phyloP scores from a whole-genome alignment of 1,140 invertebrate genomes.

The Drosophila quadrilineata region DNA sequence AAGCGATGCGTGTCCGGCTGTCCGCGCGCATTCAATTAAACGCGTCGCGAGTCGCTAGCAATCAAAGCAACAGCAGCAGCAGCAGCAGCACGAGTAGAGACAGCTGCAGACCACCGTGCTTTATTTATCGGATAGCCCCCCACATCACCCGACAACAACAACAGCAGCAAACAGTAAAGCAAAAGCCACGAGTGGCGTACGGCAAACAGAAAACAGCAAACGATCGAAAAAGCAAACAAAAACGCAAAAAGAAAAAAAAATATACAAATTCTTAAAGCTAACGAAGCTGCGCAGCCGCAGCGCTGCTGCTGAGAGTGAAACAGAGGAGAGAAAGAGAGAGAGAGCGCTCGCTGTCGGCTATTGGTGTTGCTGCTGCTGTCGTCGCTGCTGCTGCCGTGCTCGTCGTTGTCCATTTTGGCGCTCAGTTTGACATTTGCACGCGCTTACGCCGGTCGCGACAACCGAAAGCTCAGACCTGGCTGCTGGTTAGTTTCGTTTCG shows the following conservation, averaged over 20 bases:
- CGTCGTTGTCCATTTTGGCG: conserved; percentile 54
- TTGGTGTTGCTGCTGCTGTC: conserved; percentile 5
- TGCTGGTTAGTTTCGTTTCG: conserved; percentile 25
- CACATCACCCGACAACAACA: conserved; percentile 6
- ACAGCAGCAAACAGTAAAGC: not conserved
- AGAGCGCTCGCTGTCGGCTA: not conserved
- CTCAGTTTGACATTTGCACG: conserved; percentile 75
- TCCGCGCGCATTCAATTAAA: conserved; percentile 50
- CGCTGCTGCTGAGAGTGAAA: conserved; percentile 3
- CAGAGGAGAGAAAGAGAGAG: not conserved
- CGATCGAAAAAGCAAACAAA: not conserved
- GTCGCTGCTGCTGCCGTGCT: conserved; percentile 9
- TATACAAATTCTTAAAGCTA: conserved; percentile 49
- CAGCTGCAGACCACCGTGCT: conserved; percentile 33
- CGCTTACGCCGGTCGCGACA: conserved; percentile 65
- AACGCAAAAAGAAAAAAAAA: conserved; percentile 29
- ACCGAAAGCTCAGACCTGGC: conserved; percentile 28
- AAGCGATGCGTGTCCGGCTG: conserved; percentile 43
- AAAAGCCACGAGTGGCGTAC: not conserved
- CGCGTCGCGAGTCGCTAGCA: conserved; percentile 49
- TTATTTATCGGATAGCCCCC: conserved; percentile 9
- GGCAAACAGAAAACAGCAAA: not conserved
- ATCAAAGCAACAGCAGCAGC: conserved; percentile 45
- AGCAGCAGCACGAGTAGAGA: conserved; percentile 1
- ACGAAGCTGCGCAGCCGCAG: conserved; percentile 36